phyloP scores from a whole-genome alignment of 1,140 invertebrate species.

The Procambarus virginalis region DNA sequence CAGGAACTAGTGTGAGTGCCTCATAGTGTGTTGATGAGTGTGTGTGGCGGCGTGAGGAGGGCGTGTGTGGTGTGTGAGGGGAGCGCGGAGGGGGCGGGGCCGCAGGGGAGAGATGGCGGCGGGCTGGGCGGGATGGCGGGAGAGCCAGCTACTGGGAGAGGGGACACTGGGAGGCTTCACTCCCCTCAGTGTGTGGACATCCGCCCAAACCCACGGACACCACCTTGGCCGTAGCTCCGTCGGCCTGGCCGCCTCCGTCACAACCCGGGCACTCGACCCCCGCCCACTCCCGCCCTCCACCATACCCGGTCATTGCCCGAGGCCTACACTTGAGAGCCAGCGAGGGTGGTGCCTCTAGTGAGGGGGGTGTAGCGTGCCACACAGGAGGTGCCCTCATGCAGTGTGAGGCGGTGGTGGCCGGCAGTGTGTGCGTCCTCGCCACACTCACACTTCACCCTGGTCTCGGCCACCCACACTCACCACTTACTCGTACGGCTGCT shows the following conservation, averaged over 20 bases:
- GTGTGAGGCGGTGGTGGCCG: neutral
- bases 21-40: neutral
- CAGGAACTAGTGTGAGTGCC: neutral
- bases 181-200: slow-evolving; percentile 56
- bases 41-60: neutral
- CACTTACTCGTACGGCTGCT: too few relatives aligned
- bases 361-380: neutral
- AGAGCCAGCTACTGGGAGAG: slow-evolving; percentile 23
- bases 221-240: neutral
- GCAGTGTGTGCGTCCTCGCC: neutral
- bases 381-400: neutral
- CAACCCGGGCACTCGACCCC: too few relatives aligned
- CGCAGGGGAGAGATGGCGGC: slow-evolving; percentile 42
- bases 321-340: too few relatives aligned
- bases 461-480: too few relatives aligned
- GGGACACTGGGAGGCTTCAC: neutral
- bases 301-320: neutral
- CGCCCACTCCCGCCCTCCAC: neutral
- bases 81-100: slow-evolving; percentile 15
- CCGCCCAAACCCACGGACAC: slow-evolving; percentile 15
- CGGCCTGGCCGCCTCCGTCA: neutral
- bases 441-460: too few relatives aligned
- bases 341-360: neutral
- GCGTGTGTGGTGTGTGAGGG: neutral
- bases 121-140: slow-evolving; percentile 19